Percentiles rank a stretch among this genome's conserved stretches.
These are phyloP conservation scores for Sminthopsis crassicaudata DNA, from an alignment of 2,113 vertebrate genomes.

Conservation along the genomic window DNA sequence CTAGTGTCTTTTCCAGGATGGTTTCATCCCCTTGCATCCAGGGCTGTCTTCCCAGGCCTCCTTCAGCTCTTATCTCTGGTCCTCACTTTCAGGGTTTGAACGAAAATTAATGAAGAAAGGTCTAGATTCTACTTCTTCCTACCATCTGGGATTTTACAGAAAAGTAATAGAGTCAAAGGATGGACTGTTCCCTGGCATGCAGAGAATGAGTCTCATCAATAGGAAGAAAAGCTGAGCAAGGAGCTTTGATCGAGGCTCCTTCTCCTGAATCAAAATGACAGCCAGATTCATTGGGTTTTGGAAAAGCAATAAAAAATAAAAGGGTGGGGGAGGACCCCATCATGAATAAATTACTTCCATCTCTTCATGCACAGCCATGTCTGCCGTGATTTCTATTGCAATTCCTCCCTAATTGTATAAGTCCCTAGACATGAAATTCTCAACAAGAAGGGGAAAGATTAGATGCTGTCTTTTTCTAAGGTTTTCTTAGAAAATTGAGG, in stretches of 20 bases:
- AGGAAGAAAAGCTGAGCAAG: constrained; percentile 53
- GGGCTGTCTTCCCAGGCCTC: background rate
- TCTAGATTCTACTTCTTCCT: constrained; percentile 44
- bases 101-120: constrained; percentile 14
- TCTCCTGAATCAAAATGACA: constrained; percentile 72
- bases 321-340: background rate
- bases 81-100: background rate
- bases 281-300: constrained; percentile 61
- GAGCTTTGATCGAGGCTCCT: constrained; percentile 72
- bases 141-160: constrained; percentile 47
- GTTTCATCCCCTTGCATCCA: accelerated
- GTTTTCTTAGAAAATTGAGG: background rate
- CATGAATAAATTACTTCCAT: constrained; percentile 59
- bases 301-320: constrained; percentile 61
- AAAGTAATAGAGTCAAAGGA: constrained; percentile 60
- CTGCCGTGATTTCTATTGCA: constrained; percentile 57
- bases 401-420: constrained; percentile 66
- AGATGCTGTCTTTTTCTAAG: background rate
- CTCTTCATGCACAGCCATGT: constrained; percentile 23
- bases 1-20: background rate
- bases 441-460: background rate
- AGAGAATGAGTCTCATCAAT: constrained; percentile 25
- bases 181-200: constrained; percentile 2
- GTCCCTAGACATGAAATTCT: constrained; percentile 60
- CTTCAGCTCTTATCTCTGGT: background rate